phyloP scores from a whole-genome alignment of 1,140 invertebrate genomes.

The Drosophila tristis region DNA sequence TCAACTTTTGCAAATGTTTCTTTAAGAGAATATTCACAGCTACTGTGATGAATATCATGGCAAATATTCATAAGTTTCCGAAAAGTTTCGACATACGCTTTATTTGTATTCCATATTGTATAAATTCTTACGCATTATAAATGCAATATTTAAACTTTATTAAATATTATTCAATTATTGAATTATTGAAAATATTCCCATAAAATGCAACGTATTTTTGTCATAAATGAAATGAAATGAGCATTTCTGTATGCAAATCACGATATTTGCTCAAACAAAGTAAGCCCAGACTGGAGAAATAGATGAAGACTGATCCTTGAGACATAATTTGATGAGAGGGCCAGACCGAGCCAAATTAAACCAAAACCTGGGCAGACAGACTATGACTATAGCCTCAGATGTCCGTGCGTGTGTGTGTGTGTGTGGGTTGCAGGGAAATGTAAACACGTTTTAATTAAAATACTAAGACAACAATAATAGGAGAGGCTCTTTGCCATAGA shows the following conservation, averaged over 20 bases:
- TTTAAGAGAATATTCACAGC: no score
- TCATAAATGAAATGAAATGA: constrained; percentile 18
- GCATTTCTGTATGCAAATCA: neutral
- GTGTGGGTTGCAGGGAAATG: constrained; percentile 35
- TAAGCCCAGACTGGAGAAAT: constrained; percentile 23
- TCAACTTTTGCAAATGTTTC: no score
- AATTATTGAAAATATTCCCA: no score
- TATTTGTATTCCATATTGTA: no score
- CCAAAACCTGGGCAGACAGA: neutral
- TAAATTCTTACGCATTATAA: no score
- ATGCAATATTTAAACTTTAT: no score
- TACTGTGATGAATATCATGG: constrained; percentile 4
- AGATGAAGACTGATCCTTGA: constrained; percentile 6
- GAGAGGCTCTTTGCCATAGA: constrained; percentile 22
- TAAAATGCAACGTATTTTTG: constrained; percentile 5
- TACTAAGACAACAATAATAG: constrained; percentile 79
- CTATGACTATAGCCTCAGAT: constrained; percentile 36
- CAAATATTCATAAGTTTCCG: neutral
- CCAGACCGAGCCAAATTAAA: neutral
- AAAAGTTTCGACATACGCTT: no score
- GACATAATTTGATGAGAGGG: constrained; percentile 50
- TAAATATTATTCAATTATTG: no score
- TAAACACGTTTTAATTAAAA: constrained; percentile 82
- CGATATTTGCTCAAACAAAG: constrained; percentile 32
- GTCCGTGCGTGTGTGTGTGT: constrained; percentile 23